Percentiles rank a stretch among this genome's conserved stretches.
Conservation (phyloP, 2,888 invertebrate species). For the Vesta saturnalis region DNA sequence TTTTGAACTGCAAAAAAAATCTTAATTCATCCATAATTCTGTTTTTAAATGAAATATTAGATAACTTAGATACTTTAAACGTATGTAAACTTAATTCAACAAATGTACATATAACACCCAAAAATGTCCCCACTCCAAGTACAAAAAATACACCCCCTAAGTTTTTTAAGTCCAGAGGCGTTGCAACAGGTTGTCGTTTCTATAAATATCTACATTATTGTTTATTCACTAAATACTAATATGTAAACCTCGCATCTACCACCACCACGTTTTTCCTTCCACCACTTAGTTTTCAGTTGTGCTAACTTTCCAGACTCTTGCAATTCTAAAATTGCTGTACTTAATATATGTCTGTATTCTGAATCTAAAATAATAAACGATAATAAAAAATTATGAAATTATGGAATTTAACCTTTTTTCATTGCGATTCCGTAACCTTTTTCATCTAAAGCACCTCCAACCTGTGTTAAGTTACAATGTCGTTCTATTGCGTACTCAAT, state of each 20-base stretch:
- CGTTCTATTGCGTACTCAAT: slow-evolving; percentile 85
- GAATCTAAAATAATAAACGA: slow-evolving; percentile 60
- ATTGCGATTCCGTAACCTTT: slow-evolving; percentile 63
- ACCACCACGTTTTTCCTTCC: slow-evolving; percentile 74
- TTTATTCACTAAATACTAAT: not conserved
- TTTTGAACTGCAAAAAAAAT: slow-evolving; percentile 29
- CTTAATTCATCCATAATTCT: slow-evolving; percentile 20
- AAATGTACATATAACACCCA: slow-evolving; percentile 74
- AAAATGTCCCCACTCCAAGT: slow-evolving; percentile 70
- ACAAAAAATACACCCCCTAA: slow-evolving; percentile 85
- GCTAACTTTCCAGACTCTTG: slow-evolving; percentile 79
- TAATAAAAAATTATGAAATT: not conserved
- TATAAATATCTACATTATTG: slow-evolving; percentile 8
- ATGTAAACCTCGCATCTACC: slow-evolving; percentile 25
- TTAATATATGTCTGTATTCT: slow-evolving; percentile 74
- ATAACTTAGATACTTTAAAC: slow-evolving; percentile 44
- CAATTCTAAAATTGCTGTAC: slow-evolving; percentile 76
- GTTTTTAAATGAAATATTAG: slow-evolving; percentile 67
- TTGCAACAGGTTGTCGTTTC: slow-evolving; percentile 43
- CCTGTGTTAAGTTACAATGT: slow-evolving; percentile 76
- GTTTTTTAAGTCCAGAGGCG: slow-evolving; percentile 73
- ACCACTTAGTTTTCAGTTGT: slow-evolving; percentile 79
- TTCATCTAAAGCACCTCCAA: slow-evolving; percentile 78
- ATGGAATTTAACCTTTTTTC: slow-evolving; percentile 48
- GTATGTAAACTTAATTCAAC: slow-evolving; percentile 73